phyloP scores from a whole-genome alignment of 92 coral and sea anemone genomes.

The Isaurus tuberculatus region DNA sequence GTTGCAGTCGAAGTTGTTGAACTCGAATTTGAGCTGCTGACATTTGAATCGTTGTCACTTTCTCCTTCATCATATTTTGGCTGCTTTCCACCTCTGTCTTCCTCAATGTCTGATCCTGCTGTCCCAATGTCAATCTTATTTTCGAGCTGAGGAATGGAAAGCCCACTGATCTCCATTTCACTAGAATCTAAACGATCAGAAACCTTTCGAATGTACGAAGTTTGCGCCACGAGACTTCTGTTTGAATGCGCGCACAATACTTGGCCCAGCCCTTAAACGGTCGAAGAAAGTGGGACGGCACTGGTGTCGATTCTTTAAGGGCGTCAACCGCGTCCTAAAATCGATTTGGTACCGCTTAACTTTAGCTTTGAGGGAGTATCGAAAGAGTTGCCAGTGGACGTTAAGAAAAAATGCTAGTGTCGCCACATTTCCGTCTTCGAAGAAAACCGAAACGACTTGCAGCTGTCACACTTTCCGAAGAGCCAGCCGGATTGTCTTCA shows the following conservation, averaged over 20 bases:
- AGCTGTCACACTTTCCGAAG: no score
- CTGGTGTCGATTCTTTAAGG: not conserved
- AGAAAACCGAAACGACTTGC: no score
- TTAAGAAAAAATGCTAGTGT: no score
- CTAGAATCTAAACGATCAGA: not conserved
- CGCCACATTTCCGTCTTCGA: no score
- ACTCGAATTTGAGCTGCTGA: constrained; percentile 85
- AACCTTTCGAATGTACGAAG: not conserved
- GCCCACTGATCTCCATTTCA: constrained; percentile 6
- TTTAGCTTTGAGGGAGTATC: no score
- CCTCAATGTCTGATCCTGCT: constrained; percentile 65
- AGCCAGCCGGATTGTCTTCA: no score
- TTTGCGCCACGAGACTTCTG: constrained; percentile 29
- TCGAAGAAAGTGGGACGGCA: not conserved
- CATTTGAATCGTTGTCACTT: constrained; percentile 89
- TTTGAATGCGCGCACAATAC: not conserved
- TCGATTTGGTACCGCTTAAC: no score
- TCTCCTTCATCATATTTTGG: constrained; percentile 88
- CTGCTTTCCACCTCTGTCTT: constrained; percentile 75
- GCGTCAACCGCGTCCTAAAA: no score
- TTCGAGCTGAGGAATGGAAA: not conserved
- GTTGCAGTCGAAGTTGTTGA: constrained; percentile 72
- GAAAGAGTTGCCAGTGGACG: no score
- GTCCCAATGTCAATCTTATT: constrained; percentile 15
- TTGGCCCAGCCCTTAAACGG: not conserved